These are phyloP conservation scores for Patiria miniata DNA, from an alignment of 35 echinoderm and acorn worm species.

Conservation along the genomic window DNA sequence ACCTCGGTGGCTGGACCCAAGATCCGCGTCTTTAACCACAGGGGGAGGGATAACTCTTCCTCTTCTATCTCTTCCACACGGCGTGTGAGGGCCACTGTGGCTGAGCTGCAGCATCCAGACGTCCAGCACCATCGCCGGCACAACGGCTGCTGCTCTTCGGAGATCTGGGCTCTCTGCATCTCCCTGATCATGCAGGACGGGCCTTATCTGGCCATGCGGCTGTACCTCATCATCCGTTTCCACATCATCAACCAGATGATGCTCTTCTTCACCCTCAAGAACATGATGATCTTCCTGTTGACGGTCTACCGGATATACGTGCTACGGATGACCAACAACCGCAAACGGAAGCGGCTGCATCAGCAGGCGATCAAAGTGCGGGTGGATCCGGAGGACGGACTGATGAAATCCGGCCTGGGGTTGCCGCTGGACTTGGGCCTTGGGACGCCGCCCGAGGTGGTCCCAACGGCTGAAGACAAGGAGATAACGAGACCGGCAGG, in stretches of 20 bases:
- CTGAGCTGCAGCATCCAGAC: background rate
- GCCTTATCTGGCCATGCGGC: slow-evolving; percentile 78
- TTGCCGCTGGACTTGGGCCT: background rate
- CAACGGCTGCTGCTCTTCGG: slow-evolving; percentile 66
- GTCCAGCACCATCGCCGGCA: background rate
- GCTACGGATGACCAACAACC: slow-evolving; percentile 20
- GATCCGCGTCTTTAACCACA: slow-evolving; percentile 19
- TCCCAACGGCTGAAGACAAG: background rate
- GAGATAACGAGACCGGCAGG: no score
- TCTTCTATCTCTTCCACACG: background rate
- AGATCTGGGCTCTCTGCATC: slow-evolving; percentile 82
- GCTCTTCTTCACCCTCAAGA: slow-evolving; percentile 90
- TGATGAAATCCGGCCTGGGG: background rate
- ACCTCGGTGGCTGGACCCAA: slow-evolving; percentile 73
- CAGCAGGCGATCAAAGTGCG: background rate
- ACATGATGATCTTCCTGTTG: slow-evolving; percentile 69
- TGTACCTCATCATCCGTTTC: slow-evolving; percentile 70
- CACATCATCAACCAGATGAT: slow-evolving; percentile 80
- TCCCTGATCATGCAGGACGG: slow-evolving; percentile 80
- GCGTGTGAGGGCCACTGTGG: background rate
- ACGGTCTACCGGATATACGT: slow-evolving; percentile 73
- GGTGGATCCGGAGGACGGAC: background rate
- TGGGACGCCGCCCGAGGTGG: background rate
- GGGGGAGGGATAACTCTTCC: background rate
- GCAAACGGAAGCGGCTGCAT: background rate